phyloP scores from a whole-genome alignment of 2,797 vertebrate species.

The Mormyrus proboscirostris region DNA sequence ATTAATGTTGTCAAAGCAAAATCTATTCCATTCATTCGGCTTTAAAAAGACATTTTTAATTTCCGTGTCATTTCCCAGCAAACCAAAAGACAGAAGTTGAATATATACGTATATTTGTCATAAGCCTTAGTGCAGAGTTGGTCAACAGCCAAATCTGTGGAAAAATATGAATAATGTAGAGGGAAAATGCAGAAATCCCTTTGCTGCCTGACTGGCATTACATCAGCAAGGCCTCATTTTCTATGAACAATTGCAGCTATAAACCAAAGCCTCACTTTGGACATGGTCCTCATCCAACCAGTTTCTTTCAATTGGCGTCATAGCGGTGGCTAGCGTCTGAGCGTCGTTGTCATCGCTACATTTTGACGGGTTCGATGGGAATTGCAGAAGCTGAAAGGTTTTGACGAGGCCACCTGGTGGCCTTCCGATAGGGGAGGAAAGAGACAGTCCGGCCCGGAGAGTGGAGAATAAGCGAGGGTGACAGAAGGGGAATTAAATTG shows the following conservation, averaged over 20 bases:
- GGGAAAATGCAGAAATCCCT: neutral
- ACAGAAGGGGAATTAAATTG: slow-evolving; percentile 40
- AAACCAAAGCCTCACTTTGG: neutral
- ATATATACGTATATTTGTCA: neutral
- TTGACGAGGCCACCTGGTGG: neutral
- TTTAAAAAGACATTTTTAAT: slow-evolving; percentile 6
- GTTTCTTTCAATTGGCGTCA: neutral
- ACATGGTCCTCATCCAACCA: neutral
- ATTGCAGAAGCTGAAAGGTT: neutral
- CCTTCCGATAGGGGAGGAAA: slow-evolving; percentile 13
- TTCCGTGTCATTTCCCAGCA: neutral
- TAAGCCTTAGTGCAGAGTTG: neutral
- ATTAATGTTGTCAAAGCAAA: neutral
- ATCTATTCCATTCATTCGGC: neutral
- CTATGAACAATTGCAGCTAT: neutral
- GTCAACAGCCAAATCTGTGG: neutral
- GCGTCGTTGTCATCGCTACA: neutral
- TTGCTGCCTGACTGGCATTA: neutral
- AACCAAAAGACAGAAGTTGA: neutral
- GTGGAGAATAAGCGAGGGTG: slow-evolving; percentile 33
- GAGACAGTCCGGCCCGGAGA: neutral
- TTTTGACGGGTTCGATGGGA: neutral
- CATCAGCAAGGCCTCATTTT: neutral
- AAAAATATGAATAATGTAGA: neutral
- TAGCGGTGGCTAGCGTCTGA: neutral